phyloP scores from a whole-genome alignment of 2,113 vertebrate genomes.

The Numenius arquata region DNA sequence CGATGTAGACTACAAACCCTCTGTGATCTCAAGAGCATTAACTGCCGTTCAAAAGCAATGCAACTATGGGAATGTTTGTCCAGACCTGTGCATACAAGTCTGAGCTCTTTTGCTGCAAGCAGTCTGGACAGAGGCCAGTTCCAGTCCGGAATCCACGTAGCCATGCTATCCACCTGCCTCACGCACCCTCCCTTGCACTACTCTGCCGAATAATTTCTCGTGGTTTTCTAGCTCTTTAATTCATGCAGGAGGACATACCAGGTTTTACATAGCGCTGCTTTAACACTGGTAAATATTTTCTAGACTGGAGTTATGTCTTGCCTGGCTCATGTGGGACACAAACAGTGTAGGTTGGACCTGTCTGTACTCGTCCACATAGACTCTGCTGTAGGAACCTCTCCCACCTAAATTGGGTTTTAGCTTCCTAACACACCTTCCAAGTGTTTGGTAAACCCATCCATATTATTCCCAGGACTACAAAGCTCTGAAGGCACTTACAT shows the following conservation, averaged over 20 bases:
- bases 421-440: neutral
- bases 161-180: neutral
- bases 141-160: neutral
- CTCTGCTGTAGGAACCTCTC: neutral
- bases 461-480: neutral
- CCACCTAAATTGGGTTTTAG: neutral
- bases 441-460: neutral
- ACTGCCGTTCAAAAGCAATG: neutral
- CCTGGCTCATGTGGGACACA: neutral
- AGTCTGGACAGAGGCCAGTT: neutral
- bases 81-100: neutral
- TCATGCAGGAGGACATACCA: neutral
- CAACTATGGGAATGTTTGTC: neutral
- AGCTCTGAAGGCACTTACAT: neutral
- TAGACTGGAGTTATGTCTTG: neutral
- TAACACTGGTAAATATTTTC: neutral
- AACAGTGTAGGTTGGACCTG: neutral
- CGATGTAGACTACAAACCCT: neutral
- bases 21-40: fast-evolving
- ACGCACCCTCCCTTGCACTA: neutral
- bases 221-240: neutral
- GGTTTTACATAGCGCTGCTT: neutral
- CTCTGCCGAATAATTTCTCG: neutral
- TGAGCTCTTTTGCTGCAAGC: neutral
- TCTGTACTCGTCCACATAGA: neutral